These are phyloP conservation scores for Ylistrum balloti DNA, from an alignment of 1,140 invertebrate species.

Conservation along the genomic window DNA sequence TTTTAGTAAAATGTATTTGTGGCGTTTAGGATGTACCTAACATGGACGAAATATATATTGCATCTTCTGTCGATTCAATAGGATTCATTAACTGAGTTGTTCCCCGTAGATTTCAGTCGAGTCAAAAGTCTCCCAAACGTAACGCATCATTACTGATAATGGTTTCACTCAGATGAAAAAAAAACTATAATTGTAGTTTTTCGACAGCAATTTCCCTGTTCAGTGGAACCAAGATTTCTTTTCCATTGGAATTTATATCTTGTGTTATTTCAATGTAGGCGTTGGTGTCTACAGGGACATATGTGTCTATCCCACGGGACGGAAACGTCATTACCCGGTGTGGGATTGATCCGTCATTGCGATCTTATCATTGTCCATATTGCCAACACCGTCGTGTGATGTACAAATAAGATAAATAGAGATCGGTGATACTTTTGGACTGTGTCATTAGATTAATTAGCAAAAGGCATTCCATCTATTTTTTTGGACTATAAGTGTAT, in stretches of 20 bases:
- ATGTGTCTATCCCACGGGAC: not conserved
- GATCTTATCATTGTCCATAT: not conserved
- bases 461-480: no score
- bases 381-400: not conserved
- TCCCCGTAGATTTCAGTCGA: not conserved
- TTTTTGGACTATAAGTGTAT: no score
- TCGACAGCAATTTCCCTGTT: not conserved
- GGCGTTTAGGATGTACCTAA: no score
- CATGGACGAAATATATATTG: no score
- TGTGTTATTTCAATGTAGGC: slow-evolving; percentile 8
- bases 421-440: no score
- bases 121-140: not conserved
- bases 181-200: not conserved
- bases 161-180: not conserved
- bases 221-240: not conserved
- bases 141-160: not conserved
- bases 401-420: not conserved
- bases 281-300: not conserved
- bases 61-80: not conserved
- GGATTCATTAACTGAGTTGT: not conserved
- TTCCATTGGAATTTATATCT: not conserved
- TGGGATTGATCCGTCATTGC: not conserved
- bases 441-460: no score
- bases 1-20: no score
- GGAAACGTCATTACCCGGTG: not conserved